Base-by-base conservation (phyloP, 2,113 vertebrate genomes). In the Zosterops japonicus region DNA sequence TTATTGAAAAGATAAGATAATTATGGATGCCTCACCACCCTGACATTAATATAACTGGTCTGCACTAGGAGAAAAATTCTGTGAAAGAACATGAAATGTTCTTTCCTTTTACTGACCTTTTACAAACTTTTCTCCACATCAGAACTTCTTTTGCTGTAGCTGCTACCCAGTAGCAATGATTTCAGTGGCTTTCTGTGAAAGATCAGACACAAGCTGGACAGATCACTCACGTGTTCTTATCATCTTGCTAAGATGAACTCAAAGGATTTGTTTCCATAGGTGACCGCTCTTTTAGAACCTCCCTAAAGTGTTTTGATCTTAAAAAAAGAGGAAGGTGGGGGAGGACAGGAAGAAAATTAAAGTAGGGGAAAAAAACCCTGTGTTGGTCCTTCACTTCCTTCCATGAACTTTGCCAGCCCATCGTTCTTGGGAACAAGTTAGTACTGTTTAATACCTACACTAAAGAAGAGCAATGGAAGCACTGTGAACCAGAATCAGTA, bases 401-500 rank as follows among this genome's bases (percentile, higher is more conserved):
- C 61, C 52, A 65, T 61, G 53, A 95, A 96, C 52, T 70, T 56
- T 89, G 36, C 9, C 46, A 90, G 41, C 9, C 50, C 67, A 31
- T 23, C 57, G 25, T 33, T 94, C 89, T 52, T 42, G 6, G 42
- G 49, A 91, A 53, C 60, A 94, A 53, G 25, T 69, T 75, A 87
- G 68, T 6, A 56, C 11, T 20, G 42, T 59, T 97, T 89, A 68
- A 86, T 59, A 14, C 82, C 90, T 97, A 21, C 14, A 76, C 59
- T 91, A 84, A 67, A 94, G 96, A 39, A 78, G 5, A 55, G 18
- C 64, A 82, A 42, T 49, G 36, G 87, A 97, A 96, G 91, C 31
- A 93, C 14, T 94, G 47, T 91, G 70, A 92, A 83, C 24, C 46
- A 70, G 72, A 79, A 89, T 61, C 60, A 76, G 52, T 63, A 93